These are phyloP conservation scores for Apistogramma diplotaenia DNA, from an alignment of 2,113 vertebrate genomes.

Conservation along the genomic window DNA sequence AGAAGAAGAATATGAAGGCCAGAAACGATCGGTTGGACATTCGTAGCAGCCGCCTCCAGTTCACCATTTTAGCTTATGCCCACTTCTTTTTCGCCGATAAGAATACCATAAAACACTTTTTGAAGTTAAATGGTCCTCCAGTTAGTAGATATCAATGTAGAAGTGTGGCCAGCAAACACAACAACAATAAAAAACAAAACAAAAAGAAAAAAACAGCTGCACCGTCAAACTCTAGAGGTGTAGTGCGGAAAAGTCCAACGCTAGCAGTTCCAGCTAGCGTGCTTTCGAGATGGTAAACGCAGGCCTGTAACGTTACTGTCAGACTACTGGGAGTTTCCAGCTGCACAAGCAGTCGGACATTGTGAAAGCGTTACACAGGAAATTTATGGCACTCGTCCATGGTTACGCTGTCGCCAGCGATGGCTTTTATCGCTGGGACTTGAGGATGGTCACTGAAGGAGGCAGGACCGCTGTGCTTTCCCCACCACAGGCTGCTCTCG, in stretches of 20 bases:
- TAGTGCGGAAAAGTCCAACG: conserved; percentile 34
- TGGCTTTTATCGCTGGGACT: conserved; percentile 23
- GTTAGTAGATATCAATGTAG: background rate
- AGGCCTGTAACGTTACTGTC: conserved; percentile 45
- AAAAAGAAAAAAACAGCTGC: background rate
- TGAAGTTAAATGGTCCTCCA: conserved; percentile 40
- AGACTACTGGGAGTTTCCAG: conserved; percentile 34
- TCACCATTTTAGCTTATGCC: conserved; percentile 80
- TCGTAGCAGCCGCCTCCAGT: conserved; percentile 84
- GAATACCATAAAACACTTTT: conserved; percentile 71
- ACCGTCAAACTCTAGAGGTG: conserved; percentile 42
- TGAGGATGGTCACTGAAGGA: conserved; percentile 37
- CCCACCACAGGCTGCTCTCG: conserved; percentile 23
- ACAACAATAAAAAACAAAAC: too few species aligned
- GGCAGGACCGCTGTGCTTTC: conserved; percentile 24
- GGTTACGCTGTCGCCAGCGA: conserved; percentile 25
- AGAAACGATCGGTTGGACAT: conserved; percentile 92
- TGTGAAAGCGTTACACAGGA: conserved; percentile 3
- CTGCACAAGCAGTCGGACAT: conserved; percentile 41
- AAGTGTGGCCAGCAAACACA: conserved; percentile 45
- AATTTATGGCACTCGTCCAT: conserved; percentile 42
- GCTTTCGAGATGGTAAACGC: conserved; percentile 67
- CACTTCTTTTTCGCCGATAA: conserved; percentile 44
- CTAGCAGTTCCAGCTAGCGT: conserved; percentile 47
- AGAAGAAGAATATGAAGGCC: conserved; percentile 95